Percentiles rank a stretch among this genome's conserved stretches.
These are phyloP conservation scores for Aulostomus chinensis DNA, from an alignment of 2,797 vertebrate genomes.

Conservation along the genomic window DNA sequence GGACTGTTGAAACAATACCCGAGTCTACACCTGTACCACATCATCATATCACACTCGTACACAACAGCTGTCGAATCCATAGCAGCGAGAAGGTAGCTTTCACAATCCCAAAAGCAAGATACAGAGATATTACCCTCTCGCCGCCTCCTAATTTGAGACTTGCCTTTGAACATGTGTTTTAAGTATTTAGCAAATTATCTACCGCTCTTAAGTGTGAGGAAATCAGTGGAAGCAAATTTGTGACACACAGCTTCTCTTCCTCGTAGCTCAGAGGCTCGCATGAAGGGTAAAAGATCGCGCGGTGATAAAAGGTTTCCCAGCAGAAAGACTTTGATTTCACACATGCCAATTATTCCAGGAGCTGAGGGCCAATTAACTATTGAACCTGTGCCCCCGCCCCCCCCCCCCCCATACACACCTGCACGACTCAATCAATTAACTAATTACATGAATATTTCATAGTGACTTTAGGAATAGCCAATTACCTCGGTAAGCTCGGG, in stretches of 20 bases:
- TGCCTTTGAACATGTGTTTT: too few species aligned
- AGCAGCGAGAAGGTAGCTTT: too few species aligned
- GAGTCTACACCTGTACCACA: too few species aligned
- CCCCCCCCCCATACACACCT: too few species aligned
- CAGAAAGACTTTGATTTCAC: constrained; percentile 59
- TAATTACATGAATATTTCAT: constrained; percentile 76
- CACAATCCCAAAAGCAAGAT: too few species aligned
- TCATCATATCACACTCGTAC: too few species aligned
- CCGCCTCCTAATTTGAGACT: too few species aligned
- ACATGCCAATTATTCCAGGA: constrained; percentile 70
- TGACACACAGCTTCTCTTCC: constrained; percentile 27
- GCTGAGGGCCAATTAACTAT: constrained; percentile 74
- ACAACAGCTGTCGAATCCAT: too few species aligned
- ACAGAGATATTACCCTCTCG: too few species aligned
- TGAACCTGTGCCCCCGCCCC: constrained; percentile 61
- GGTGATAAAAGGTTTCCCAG: constrained; percentile 58
- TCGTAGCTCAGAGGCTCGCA: constrained; percentile 27
- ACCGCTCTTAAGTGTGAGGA: constrained; percentile 21
- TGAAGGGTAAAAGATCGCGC: constrained; percentile 51
- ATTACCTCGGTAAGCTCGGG: constrained; percentile 57
- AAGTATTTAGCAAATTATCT: too few species aligned
- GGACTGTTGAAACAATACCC: too few species aligned
- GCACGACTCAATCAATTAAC: constrained; percentile 78
- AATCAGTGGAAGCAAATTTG: constrained; percentile 36
- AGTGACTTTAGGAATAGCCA: constrained; percentile 63